Percentiles rank a stretch among this genome's conserved stretches.
Evolutionary conservation across 2,888 invertebrate species (phyloP).

Genomic region (Pammene aurita): DNA sequence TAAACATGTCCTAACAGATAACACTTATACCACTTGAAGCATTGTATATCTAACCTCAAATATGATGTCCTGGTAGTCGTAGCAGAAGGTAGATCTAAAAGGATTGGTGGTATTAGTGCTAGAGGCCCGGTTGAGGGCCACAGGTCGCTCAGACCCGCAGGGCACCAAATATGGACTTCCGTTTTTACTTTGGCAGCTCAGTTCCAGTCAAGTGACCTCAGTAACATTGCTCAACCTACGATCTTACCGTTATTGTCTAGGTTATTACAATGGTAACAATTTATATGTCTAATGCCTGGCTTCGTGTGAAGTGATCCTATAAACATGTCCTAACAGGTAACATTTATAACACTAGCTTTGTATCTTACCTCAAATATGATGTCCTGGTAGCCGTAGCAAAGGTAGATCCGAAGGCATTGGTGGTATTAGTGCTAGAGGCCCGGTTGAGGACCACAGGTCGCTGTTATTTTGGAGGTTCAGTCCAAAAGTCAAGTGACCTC

Average conservation of each 20-base stretch:
- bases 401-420: conserved; percentile 97
- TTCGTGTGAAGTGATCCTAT: too few species aligned
- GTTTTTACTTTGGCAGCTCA: too few species aligned
- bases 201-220: too few species aligned
- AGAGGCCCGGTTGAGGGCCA: conserved; percentile 89
- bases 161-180: too few species aligned
- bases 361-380: conserved; percentile 96
- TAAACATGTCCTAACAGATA: not conserved
- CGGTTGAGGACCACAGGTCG: conserved; percentile 97
- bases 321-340: not conserved
- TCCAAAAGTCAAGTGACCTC: too few species aligned
- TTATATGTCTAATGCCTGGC: too few species aligned
- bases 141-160: too few species aligned
- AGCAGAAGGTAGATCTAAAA: conserved; percentile 99
- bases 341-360: not conserved
- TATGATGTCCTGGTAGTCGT: conserved; percentile 81
- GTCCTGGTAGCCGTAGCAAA: conserved; percentile 99
- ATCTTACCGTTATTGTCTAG: too few species aligned
- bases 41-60: conserved; percentile 1
- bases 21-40: not conserved
- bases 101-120: conserved; percentile 98
- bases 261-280: too few species aligned
- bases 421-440: conserved; percentile 76
- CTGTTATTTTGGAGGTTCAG: too few species aligned
- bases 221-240: too few species aligned